A percentile compares a stretch with the other conserved stretches of the same genome.
These are phyloP conservation scores for Plecotus auritus DNA, from an alignment of 2,113 vertebrate genomes.

Conservation along the genomic window DNA sequence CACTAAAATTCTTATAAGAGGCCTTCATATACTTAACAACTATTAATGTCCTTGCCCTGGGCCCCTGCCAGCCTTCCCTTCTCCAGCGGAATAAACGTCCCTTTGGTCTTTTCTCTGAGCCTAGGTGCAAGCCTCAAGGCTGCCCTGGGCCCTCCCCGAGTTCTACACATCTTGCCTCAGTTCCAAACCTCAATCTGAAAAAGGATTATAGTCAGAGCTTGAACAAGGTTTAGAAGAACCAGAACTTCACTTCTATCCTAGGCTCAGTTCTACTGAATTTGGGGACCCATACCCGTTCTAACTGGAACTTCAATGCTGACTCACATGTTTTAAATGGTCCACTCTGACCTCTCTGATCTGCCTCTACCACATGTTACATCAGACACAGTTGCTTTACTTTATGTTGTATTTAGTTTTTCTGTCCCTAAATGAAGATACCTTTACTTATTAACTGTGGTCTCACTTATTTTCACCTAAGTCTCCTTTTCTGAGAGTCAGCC, in stretches of 20 bases:
- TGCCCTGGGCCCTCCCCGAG: neutral
- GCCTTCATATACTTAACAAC: neutral
- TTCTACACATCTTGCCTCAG: neutral
- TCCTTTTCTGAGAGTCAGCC: neutral
- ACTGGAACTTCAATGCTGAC: neutral
- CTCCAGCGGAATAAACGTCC: neutral
- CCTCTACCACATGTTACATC: neutral
- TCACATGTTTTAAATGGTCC: neutral
- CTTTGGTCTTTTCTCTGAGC: neutral
- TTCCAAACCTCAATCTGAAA: neutral
- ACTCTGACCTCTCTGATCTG: neutral
- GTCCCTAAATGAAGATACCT: neutral
- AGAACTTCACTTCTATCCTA: neutral
- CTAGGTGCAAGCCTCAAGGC: neutral
- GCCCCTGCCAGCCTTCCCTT: neutral
- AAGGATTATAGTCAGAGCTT: neutral
- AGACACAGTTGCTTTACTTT: neutral
- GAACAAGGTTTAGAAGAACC: neutral
- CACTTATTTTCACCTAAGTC: neutral
- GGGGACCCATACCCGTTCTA: neutral
- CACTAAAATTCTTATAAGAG: neutral
- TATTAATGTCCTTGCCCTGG: neutral
- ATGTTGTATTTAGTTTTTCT: neutral
- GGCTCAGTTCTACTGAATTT: neutral
- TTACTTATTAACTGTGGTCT: neutral